Evolutionary conservation across 2,888 invertebrate genomes (phyloP).

Genomic region (Rotaria sp.): DNA sequence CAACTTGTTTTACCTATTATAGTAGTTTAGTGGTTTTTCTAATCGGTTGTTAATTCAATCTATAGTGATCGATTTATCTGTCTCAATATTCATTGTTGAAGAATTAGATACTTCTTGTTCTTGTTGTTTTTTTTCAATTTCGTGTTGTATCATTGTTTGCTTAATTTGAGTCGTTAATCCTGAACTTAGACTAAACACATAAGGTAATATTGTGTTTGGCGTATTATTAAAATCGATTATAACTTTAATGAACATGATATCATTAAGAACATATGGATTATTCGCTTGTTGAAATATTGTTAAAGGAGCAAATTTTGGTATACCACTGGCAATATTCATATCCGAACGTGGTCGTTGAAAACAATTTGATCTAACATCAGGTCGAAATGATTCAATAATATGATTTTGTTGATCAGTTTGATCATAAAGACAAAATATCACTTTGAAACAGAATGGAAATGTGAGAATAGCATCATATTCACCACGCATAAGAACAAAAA

Average conservation of each 20-base stretch:
- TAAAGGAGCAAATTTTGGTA: constrained; percentile 50
- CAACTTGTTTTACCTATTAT: too few relatives aligned
- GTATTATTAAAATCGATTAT: background rate
- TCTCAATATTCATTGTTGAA: too few relatives aligned
- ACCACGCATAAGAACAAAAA: constrained; percentile 51
- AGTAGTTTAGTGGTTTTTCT: too few relatives aligned
- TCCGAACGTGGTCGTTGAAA: constrained; percentile 51
- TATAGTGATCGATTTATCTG: too few relatives aligned
- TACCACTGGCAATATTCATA: constrained; percentile 55
- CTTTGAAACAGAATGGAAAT: constrained; percentile 52
- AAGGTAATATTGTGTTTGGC: background rate
- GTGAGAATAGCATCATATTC: constrained; percentile 48
- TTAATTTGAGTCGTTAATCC: background rate
- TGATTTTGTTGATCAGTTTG: constrained; percentile 47
- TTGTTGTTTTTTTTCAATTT: background rate
- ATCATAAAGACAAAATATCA: constrained; percentile 51
- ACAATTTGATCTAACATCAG: constrained; percentile 50
- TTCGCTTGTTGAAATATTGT: background rate
- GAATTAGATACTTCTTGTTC: too few relatives aligned
- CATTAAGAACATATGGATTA: background rate
- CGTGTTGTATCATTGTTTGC: background rate
- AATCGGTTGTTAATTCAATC: too few relatives aligned
- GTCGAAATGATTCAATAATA: constrained; percentile 52
- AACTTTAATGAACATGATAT: background rate
- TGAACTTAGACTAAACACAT: background rate